Base-by-base conservation (phyloP, 2,888 invertebrate genomes). In the Drosophila mettleri region DNA sequence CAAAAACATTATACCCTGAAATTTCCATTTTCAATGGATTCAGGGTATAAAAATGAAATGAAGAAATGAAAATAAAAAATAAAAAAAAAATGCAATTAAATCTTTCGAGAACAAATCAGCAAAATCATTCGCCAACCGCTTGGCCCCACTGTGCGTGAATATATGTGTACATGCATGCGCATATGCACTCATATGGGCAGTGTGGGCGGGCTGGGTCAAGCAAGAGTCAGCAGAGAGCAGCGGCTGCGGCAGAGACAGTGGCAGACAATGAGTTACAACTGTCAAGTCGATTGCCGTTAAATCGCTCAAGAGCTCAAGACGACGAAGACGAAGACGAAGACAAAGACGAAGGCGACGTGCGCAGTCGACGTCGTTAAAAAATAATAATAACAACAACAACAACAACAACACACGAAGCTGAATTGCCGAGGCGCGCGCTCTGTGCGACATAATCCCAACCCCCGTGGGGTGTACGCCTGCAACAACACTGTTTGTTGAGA, bases 211-310 rank as follows among this genome's bases (percentile, higher is more conserved):
- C 59, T 41, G 73, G 70, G 66, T 60, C 66, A 59, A 53, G 33
- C 41, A 34, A n/a, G 38, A 24, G 38, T 8, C 55, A 52, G 43
- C 34, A 18, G n/a, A n/a, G n/a, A n/a, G 10, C 43, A 45, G 55
- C 6, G 33, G 2, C 46, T 31, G 58, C 18, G 16, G 51, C 57
- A 24, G 51, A 48, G 43, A 57, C 69, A 59, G 53, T 53, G 46
- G 38, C 55, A 77, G 57, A 78, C 75, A 68, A 73, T 78, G 78
- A 73, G 78, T 68, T 68, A 74, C 69, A 75, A 68, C 74, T 78
- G 75, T 78, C 78, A 75, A 78, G 78, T 74, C 75, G 69, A 73
- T 75, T 75, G 75, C 69, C 55, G 74, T 61, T 75, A 75, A 75
- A 73, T 61, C 74, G 63, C 75, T 75, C 75, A 75, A 78, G 60